Conservation (phyloP, 2,113 vertebrate species). For the Oreochromis spilurus region DNA sequence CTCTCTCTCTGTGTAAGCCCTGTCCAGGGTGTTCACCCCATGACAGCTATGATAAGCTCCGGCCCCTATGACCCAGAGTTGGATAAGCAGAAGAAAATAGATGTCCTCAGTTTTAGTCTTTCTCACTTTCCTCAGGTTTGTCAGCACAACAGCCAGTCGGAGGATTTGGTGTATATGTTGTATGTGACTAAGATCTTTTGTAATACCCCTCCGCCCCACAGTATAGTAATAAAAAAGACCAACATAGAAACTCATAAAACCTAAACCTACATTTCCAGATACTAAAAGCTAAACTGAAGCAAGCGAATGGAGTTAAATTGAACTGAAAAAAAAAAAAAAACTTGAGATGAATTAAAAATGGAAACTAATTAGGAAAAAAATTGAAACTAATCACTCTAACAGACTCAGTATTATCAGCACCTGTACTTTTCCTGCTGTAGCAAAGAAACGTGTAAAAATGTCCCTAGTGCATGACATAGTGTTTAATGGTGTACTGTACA, state of each 20-base stretch:
- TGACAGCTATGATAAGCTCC: neutral
- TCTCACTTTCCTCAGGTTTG: neutral
- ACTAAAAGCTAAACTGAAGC: neutral
- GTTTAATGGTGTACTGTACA: neutral
- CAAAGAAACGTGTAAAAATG: neutral
- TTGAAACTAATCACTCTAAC: neutral
- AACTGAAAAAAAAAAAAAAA: neutral
- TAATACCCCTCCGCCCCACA: neutral
- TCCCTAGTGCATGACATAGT: neutral
- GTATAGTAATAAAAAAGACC: neutral
- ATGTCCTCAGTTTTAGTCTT: neutral
- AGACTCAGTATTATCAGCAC: neutral
- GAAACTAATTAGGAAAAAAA: neutral
- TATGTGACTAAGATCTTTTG: neutral
- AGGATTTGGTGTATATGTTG: neutral
- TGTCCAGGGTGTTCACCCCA: neutral
- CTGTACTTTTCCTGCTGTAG: neutral
- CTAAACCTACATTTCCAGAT: neutral
- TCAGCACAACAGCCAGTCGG: neutral
- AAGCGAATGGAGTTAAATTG: neutral
- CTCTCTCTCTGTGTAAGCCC: neutral
- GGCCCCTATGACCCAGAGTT: neutral
- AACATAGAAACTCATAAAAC: neutral
- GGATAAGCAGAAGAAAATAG: neutral
- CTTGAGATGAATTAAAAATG: neutral